Conservation (phyloP, 2,888 invertebrate species). For the Caenorhabditis zanzibari region DNA sequence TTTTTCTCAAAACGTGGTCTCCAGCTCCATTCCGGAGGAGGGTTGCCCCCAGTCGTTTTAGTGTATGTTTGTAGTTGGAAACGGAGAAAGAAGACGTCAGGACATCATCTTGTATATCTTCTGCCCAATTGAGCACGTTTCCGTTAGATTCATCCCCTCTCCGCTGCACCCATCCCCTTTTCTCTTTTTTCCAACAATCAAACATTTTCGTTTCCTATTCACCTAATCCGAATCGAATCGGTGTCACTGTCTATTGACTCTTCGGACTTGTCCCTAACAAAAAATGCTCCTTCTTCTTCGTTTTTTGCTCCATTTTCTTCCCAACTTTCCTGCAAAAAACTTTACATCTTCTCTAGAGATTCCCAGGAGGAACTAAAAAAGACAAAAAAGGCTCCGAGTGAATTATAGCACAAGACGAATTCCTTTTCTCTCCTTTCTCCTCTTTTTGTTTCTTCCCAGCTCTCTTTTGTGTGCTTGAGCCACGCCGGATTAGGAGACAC, state of each 20-base stretch:
- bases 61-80: constrained; percentile 40
- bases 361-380: constrained; percentile 52
- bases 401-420: constrained; percentile 56
- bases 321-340: constrained; percentile 16
- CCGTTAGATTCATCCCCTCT: constrained; percentile 42
- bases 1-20: constrained; percentile 7
- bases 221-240: constrained; percentile 59
- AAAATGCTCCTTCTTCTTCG: constrained; percentile 3
- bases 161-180: constrained; percentile 39
- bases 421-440: constrained; percentile 22
- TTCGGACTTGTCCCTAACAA: constrained; percentile 39
- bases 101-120: constrained; percentile 31
- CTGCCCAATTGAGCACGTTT: constrained; percentile 61
- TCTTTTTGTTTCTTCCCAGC: background rate
- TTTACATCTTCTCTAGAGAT: constrained; percentile 25
- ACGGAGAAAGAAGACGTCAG: constrained; percentile 32
- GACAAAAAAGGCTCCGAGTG: constrained; percentile 48
- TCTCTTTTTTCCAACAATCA: constrained; percentile 39
- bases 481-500: constrained; percentile 51
- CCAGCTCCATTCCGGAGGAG: constrained; percentile 16
- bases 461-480: constrained; percentile 34
- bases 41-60: constrained; percentile 44
- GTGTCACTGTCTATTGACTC: constrained; percentile 57
- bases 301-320: constrained; percentile 25
- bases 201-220: constrained; percentile 53